Evolutionary conservation across 1,140 invertebrate species (phyloP), one percentile per base, ranked within the genome.

Genomic region (Oryctes rhinoceros): DNA sequence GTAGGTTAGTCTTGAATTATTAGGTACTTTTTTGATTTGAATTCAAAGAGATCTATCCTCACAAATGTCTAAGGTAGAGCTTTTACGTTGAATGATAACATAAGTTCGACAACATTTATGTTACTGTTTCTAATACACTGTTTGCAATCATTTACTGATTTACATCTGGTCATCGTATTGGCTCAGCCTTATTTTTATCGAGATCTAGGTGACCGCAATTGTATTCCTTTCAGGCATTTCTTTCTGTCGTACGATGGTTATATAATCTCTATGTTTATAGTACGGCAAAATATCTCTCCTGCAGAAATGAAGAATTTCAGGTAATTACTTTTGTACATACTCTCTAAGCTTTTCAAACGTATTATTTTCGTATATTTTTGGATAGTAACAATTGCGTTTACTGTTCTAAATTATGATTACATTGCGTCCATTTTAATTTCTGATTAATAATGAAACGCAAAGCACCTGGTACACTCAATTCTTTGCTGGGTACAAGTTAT

Each of bases 151-250:
- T 77, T 24, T 11, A 76, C 49, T 59, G 15, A 18, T 13, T 24
- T 4, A 80, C 59, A 3, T 48, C 74, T 59, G 79, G 79, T 47
- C 79, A 80, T 47, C 53, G 78, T 59, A 80, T 77, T 44, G 80
- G 24, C 65, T 71, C 44, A 11, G 39, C 10, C 35, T 39, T 74
- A 24, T 20, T 49, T 75, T 74, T 79, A 24, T 48, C 30, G 9
- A 79, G 67, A 13, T 71, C 79, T 24, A 80, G 74, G 53, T 80
- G 79, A 24, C 71, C 44, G 3, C 20, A 13, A 71, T 71, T n/a
- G 65, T 71, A 71, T 24, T 71, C 11, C 18, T 20, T 71, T 71
- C 30, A 71, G 11, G n/a, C 65, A 24, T n/a, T 35, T 9, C 18
- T 71, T 71, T 71, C 65, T 2, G 10, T 49, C 48, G n/a, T 7